Base-by-base conservation (phyloP, 1,140 invertebrate genomes). In the Drosophila navojoa region DNA sequence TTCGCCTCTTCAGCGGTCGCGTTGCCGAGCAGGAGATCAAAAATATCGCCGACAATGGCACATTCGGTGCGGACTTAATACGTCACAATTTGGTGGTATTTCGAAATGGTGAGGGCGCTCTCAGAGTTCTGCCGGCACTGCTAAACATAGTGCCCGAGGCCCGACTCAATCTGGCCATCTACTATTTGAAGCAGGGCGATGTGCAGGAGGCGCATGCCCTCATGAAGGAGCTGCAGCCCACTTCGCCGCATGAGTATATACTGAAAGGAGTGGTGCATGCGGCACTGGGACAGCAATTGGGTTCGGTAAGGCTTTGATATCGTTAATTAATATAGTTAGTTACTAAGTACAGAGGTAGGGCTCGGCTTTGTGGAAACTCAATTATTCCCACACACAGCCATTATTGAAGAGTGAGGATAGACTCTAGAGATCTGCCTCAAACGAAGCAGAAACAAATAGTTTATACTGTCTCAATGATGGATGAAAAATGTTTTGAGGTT, bases 11-110 rank as follows among this genome's bases (percentile, higher is more conserved):
- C 86, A 99, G 99, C 92, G 98, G 98, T 4, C 96, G 97, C 87
- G 96, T 97, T 19, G 98, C 98, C 16, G 98, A 99, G 93, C 94
- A 94, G 54, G 96, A 97, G 89, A 93, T 98, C 62, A 96, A 96
- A 82, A 94, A 96, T 49, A 94, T 97, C 38, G 93, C 96, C 5
- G 96, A 97, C 77, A 95, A 96, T 91, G 97, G 96, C 77, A 97
- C 95, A 45, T 99, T 97, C 92, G 97, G 97, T 1, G 96, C 97
- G 90, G 98, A 99, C 93, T 93, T 99, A 29, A 96, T 99, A 22
- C 96, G 96, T 54, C 98, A 99, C 91, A 99, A 99, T 93, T 93
- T 98, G 76, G 98, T 99, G 22, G 98, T 99, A 10, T 99, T 99
- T 91, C 94, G 97, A 75, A 96, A 96, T 73, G 99, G 99, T 0